Base-by-base conservation (phyloP, 2,888 invertebrate genomes). In the Eudemis profundana region DNA sequence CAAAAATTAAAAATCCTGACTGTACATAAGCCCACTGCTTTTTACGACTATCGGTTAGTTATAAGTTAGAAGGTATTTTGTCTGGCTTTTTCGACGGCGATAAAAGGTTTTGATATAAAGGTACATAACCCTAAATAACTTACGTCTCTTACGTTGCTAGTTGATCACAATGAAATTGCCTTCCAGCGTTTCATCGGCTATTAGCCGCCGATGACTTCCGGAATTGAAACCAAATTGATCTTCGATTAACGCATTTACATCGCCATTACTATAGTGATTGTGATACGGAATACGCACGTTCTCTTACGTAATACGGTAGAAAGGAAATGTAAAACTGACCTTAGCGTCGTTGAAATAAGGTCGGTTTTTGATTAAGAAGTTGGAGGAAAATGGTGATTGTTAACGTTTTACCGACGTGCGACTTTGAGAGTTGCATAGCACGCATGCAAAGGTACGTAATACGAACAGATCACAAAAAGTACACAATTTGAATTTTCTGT, bases 181-280 rank as follows among this genome's bases (percentile, higher is more conserved):
- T 60, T 46, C 47, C 21, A 59, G 21, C 17, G 59, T 53, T 65
- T 65, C 65, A 47, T 33, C 27, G 53, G 53, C 53, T 47, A 60
- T 65, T 65, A 65, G 15, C 44, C n/a, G 33, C 29, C 53, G 60
- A 49, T 29, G 64, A 60, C 65, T 65, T 65, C 65, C 65, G 65
- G 65, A 65, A 53, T 65, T 65, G 60, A 65, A 46, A 47, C 60
- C 14, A 60, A 65, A 65, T 65, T 65, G 65, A 53, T 60, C 60
- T 65, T 65, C 65, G 65, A 53, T 65, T 60, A 60, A 60, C 59
- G 53, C 65, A 40, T 65, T 65, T 53, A 60, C 53, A 65, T 65
- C 65, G 59, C 47, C n/a, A 59, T 65, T 65, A 60, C 47, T 27
- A 27, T 40, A 46, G 63, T 50, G 56, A 57, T 57, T 44, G 47